Percentiles rank a stretch among this genome's conserved stretches.
phyloP scores from a whole-genome alignment of 2,113 vertebrate species.

The Paradoxurus hermaphroditus region DNA sequence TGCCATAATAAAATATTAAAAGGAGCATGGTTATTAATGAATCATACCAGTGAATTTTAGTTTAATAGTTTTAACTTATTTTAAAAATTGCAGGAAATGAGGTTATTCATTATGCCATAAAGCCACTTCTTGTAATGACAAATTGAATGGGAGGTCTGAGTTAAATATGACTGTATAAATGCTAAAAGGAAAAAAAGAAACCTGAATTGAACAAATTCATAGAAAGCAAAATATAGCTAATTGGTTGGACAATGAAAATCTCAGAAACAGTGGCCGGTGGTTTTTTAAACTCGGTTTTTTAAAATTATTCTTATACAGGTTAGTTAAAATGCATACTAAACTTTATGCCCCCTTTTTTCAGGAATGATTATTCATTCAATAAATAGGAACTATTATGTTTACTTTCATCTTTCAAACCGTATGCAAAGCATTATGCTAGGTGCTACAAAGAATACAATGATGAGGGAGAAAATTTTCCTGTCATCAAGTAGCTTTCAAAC shows the following conservation, averaged over 20 bases:
- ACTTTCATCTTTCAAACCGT: neutral
- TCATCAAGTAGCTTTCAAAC: neutral
- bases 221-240: constrained; percentile 55
- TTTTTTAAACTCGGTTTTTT: constrained; percentile 11
- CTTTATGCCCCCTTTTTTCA: neutral
- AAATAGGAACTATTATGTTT: neutral
- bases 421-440: neutral
- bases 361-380: neutral
- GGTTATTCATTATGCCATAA: constrained; percentile 73
- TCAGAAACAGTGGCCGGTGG: constrained; percentile 36
- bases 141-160: constrained; percentile 59
- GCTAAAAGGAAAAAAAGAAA: neutral
- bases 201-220: constrained; percentile 22
- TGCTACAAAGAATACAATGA: neutral
- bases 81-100: constrained; percentile 75
- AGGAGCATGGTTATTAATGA: constrained; percentile 72
- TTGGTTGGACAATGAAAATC: constrained; percentile 47
- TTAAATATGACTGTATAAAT: constrained; percentile 59
- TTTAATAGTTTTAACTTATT: constrained; percentile 78
- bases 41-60: constrained; percentile 63
- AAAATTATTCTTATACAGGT: neutral
- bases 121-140: constrained; percentile 69
- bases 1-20: constrained; percentile 75
- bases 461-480: neutral
- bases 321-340: neutral